Evolutionary conservation across 2,113 vertebrate genomes (phyloP).

Genomic region (Leucopternis melanops): DNA sequence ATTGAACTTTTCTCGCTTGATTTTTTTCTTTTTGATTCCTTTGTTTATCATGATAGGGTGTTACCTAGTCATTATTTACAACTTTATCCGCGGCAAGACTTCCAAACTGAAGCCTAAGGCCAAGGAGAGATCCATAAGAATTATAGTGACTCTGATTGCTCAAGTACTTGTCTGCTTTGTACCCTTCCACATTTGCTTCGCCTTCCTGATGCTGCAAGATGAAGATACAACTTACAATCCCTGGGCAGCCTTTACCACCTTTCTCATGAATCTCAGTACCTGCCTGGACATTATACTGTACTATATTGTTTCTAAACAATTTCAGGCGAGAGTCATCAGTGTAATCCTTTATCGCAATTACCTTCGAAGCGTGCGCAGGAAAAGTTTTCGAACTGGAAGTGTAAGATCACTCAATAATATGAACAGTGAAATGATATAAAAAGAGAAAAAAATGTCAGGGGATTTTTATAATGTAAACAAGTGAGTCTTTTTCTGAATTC

Average conservation of each 20-base stretch:
- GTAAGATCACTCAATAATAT: constrained; percentile 87
- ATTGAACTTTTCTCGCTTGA: constrained; percentile 81
- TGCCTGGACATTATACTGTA: constrained; percentile 94
- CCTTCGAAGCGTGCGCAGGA: constrained; percentile 88
- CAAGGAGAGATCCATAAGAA: constrained; percentile 92
- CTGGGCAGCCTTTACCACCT: constrained; percentile 89
- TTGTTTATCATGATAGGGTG: constrained; percentile 90
- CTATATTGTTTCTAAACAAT: constrained; percentile 97
- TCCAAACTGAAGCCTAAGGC: constrained; percentile 94
- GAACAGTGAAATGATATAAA: constrained; percentile 86
- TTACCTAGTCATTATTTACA: constrained; percentile 86
- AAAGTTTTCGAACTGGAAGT: constrained; percentile 84
- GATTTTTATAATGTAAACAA: not conserved
- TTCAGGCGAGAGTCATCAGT: constrained; percentile 94
- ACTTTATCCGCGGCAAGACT: constrained; percentile 83
- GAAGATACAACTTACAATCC: constrained; percentile 65
- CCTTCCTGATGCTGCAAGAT: constrained; percentile 75
- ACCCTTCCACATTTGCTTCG: constrained; percentile 88
- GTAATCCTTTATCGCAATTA: constrained; percentile 96
- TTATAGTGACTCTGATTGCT: constrained; percentile 87
- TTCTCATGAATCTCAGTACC: constrained; percentile 93
- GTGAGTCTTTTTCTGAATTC: not conserved
- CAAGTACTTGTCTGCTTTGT: constrained; percentile 91
- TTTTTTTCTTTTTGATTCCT: constrained; percentile 90
- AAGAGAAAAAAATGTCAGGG: not conserved